These are phyloP conservation scores for Leptopilina clavipes DNA, from an alignment of 1,140 invertebrate genomes.

Conservation along the genomic window DNA sequence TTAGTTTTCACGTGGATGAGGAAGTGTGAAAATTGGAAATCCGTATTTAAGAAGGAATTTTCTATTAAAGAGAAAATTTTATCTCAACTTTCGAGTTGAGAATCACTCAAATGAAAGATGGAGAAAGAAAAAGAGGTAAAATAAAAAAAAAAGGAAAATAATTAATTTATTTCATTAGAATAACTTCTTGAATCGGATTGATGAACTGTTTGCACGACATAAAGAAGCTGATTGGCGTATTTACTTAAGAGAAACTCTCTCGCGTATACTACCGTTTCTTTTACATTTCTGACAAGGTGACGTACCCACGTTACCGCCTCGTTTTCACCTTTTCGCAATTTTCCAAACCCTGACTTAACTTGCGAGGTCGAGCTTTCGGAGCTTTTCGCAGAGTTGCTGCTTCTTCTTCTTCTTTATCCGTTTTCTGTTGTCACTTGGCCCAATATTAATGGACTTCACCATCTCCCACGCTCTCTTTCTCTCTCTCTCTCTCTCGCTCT, in stretches of 20 bases:
- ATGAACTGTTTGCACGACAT: slow-evolving; percentile 69
- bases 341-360: slow-evolving; percentile 45
- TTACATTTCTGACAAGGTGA: slow-evolving; percentile 39
- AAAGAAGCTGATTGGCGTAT: slow-evolving; percentile 71
- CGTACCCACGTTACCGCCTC: slow-evolving; percentile 9
- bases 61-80: neutral
- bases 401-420: slow-evolving; percentile 50
- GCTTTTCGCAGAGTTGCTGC: slow-evolving; percentile 41
- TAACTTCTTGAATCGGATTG: slow-evolving; percentile 66
- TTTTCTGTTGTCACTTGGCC: slow-evolving; percentile 51
- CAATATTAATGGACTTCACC: slow-evolving; percentile 60
- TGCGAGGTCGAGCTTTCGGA: slow-evolving; percentile 29
- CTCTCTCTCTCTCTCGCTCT: slow-evolving; percentile 8
- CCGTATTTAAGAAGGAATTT: too few species aligned
- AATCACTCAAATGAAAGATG: slow-evolving; percentile 39
- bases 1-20: too few species aligned
- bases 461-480: slow-evolving; percentile 33
- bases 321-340: slow-evolving; percentile 45
- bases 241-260: slow-evolving; percentile 63
- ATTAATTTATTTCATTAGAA: slow-evolving; percentile 69
- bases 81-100: slow-evolving; percentile 6
- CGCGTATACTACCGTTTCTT: slow-evolving; percentile 37
- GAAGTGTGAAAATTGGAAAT: too few species aligned
- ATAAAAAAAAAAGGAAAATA: slow-evolving; percentile 48
- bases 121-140: slow-evolving; percentile 4